Conservation (phyloP, 2,113 vertebrate genomes). For the Phainopepla nitens region DNA sequence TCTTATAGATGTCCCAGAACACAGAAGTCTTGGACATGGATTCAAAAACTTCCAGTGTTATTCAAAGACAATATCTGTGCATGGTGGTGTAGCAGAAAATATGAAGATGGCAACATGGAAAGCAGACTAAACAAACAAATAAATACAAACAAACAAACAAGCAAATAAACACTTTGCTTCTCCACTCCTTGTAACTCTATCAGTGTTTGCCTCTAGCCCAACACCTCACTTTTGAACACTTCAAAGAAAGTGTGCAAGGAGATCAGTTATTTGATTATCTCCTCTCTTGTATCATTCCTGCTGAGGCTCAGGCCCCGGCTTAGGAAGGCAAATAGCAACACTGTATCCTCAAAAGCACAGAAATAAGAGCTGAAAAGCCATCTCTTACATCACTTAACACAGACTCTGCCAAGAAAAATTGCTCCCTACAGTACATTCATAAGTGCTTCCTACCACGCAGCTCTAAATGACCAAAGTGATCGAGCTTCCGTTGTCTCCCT, state of each 20-base stretch:
- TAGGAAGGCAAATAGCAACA: constrained; percentile 20
- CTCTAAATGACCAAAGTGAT: neutral
- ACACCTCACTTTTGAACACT: neutral
- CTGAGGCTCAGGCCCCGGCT: neutral
- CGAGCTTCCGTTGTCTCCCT: neutral
- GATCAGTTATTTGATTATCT: neutral
- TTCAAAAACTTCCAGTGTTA: neutral
- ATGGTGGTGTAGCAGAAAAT: neutral
- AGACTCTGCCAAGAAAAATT: constrained; percentile 28
- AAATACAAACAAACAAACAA: too few relatives aligned
- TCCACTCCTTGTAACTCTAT: neutral
- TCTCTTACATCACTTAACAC: constrained; percentile 32
- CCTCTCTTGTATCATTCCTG: neutral
- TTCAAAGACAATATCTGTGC: neutral
- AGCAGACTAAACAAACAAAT: too few relatives aligned
- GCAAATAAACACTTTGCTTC: neutral
- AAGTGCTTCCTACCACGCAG: constrained; percentile 3
- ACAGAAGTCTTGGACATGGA: neutral
- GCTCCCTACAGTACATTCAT: neutral
- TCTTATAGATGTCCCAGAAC: neutral
- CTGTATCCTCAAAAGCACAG: constrained; percentile 26
- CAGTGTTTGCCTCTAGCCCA: neutral
- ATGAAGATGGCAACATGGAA: neutral
- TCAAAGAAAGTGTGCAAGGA: neutral
- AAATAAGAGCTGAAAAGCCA: constrained; percentile 21